phyloP scores from a whole-genome alignment of 2,113 vertebrate species.

The Rhadina sibilatrix region DNA sequence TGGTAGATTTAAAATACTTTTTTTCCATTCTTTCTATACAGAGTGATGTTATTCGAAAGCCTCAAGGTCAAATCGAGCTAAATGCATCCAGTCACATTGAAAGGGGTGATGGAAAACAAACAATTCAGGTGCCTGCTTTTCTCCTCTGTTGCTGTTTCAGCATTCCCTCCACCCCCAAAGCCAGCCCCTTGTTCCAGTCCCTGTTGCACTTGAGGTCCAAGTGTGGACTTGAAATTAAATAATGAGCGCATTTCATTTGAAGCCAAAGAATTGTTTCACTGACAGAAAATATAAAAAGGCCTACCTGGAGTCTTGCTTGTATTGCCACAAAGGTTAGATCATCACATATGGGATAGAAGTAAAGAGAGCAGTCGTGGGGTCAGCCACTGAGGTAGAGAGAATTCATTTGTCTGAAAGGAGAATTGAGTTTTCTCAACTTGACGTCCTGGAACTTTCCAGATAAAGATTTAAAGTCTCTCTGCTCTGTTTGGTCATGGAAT shows the following conservation, averaged over 20 bases:
- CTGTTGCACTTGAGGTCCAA: not conserved
- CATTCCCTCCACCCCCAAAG: not conserved
- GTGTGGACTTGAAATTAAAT: not conserved
- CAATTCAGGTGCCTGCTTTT: slow-evolving; percentile 85
- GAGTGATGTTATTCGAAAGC: slow-evolving; percentile 96
- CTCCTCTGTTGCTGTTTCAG: not conserved
- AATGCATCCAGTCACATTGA: slow-evolving; percentile 86
- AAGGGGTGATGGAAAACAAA: slow-evolving; percentile 93
- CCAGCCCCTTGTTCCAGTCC: not conserved
- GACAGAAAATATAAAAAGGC: not conserved
- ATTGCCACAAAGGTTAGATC: not conserved
- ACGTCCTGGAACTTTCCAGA: not conserved
- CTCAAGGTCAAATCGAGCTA: slow-evolving; percentile 95
- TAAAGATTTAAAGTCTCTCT: not conserved
- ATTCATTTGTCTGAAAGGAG: not conserved
- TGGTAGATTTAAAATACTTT: not conserved
- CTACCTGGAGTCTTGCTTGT: not conserved
- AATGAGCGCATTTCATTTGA: not conserved
- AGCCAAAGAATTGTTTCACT: not conserved
- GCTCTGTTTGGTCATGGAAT: not conserved
- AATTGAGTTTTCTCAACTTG: not conserved
- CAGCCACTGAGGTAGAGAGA: not conserved
- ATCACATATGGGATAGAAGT: not conserved
- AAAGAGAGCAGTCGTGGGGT: not conserved
- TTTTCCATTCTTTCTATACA: slow-evolving; percentile 60